Conservation (phyloP, 2,113 vertebrate species). For the Bungarus multicinctus region DNA sequence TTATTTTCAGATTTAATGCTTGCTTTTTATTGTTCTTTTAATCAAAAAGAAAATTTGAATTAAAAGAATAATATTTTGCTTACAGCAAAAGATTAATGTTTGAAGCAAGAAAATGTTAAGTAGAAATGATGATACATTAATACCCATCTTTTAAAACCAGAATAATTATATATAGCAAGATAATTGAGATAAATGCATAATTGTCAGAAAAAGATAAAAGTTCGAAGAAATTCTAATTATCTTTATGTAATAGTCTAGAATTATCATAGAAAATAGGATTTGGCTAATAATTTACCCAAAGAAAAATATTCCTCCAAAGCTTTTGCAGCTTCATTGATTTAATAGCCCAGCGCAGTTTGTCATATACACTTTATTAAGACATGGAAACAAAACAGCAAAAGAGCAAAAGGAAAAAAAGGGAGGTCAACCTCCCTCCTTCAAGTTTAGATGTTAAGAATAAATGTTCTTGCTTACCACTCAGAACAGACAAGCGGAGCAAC, state of each 20-base stretch:
- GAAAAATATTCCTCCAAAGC: conserved; percentile 74
- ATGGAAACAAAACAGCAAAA: not conserved
- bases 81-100: conserved; percentile 10
- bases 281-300: conserved; percentile 7
- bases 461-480: not conserved
- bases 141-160: not conserved
- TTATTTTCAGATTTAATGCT: conserved; percentile 18
- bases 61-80: conserved; percentile 2
- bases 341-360: conserved; percentile 2
- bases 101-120: conserved; percentile 21
- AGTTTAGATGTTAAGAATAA: conserved; percentile 13
- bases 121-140: conserved; percentile 8
- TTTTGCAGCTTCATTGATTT: conserved; percentile 51
- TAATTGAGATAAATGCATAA: not conserved
- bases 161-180: not conserved
- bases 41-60: conserved; percentile 7
- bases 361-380: not conserved
- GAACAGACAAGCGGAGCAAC: not conserved
- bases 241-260: not conserved
- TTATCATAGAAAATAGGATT: conserved; percentile 26
- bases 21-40: conserved; percentile 1
- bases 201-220: conserved; percentile 27
- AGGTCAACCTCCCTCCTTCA: not conserved
- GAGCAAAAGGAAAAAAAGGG: not conserved
- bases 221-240: conserved; percentile 11